Evolutionary conservation across 1,140 invertebrate genomes (phyloP), one percentile per base, ranked within the genome.

Genomic region (Zelostemma sp.): DNA sequence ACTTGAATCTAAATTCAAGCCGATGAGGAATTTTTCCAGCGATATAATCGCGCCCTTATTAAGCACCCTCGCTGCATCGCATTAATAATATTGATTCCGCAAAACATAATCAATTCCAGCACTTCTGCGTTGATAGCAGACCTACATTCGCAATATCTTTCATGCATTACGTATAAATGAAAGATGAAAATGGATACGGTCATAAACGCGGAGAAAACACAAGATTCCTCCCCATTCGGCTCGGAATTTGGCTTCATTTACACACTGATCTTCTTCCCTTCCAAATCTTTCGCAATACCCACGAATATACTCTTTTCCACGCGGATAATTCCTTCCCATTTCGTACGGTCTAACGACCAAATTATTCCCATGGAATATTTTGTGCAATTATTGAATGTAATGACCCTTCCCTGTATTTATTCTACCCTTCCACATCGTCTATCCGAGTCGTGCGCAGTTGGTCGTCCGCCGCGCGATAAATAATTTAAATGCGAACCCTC

Each of bases 1-100:
- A 6, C 5, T 2, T n/a, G 21, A 25, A 49, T 31, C 15, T 14
- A 16, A 21, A 31, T 49, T 50, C n/a, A 25, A 25, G 8, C 9
- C 8, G 8, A 28, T 8, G 25, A 28, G 9, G 48, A 53, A 64
- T 35, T 68, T 70, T 66, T 61, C 35, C 62, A 41, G 16, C 43
- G 31, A 66, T 69, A 77, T 71, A n/a, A n/a, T 75, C 73, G 72
- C 64, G 75, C 64, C 73, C 74, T 82, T 72, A 79, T 82, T 77
- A 76, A 69, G 68, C 72, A 70, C 70, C 78, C 76, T 77, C 78
- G 75, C 80, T 82, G 81, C 72, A 82, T 82, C 72, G 72, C 80
- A 83, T 83, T 82, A 83, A 80, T 78, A 77, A 83, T 82, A 82
- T 83, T 78, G 79, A 82, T 82, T 82, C 68, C 59, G 68, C 72